These are phyloP conservation scores for Gisinianus flammeolus DNA, from an alignment of 2,888 invertebrate genomes.

Conservation along the genomic window DNA sequence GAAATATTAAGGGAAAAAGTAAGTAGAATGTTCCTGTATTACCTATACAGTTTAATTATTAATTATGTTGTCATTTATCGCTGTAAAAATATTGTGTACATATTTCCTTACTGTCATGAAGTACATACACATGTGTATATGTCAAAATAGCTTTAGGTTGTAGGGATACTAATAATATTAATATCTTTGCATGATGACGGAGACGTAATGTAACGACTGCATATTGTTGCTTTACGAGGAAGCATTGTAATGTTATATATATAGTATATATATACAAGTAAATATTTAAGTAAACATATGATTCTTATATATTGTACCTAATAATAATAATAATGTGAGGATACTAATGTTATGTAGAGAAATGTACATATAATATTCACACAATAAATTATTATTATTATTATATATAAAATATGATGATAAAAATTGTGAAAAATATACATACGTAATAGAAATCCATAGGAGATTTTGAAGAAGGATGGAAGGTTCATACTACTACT, in stretches of 20 bases:
- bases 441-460: constrained; percentile 27
- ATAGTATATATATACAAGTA: constrained; percentile 6
- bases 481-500: no score
- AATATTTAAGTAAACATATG: constrained; percentile 12
- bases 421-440: constrained; percentile 12
- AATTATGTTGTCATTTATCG: constrained; percentile 21
- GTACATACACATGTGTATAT: no score
- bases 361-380: no score
- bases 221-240: no score
- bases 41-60: no score
- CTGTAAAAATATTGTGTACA: constrained; percentile 28
- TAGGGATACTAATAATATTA: no score
- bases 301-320: constrained; percentile 34
- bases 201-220: constrained; percentile 13
- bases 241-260: no score
- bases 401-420: background rate
- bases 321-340: constrained; percentile 10
- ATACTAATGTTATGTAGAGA: constrained; percentile 1
- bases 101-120: constrained; percentile 16
- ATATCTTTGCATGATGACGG: constrained; percentile 23
- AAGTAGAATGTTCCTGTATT: no score
- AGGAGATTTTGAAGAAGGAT: constrained; percentile 24
- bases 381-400: constrained; percentile 1
- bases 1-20: background rate
- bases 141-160: no score